phyloP scores from a whole-genome alignment of 2,888 invertebrate species.

The Gisinianus flammeolus region DNA sequence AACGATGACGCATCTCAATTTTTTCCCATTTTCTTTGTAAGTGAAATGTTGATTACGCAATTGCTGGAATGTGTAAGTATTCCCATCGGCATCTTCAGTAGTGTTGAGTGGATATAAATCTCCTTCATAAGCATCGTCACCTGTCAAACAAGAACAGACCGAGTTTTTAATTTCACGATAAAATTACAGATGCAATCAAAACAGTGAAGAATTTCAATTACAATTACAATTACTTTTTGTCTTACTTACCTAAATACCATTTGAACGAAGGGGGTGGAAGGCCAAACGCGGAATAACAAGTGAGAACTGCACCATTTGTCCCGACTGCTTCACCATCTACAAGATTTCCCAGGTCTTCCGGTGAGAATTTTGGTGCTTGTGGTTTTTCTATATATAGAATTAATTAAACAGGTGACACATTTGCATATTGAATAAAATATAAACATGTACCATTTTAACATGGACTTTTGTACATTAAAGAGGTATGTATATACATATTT shows the following conservation, averaged over 20 bases:
- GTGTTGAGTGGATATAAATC: conserved; percentile 46
- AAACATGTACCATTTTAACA: no score
- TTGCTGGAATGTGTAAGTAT: conserved; percentile 51
- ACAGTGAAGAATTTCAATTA: background rate
- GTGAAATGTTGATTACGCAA: conserved; percentile 49
- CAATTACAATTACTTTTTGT: no score
- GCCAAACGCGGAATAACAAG: conserved; percentile 52
- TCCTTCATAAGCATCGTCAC: conserved; percentile 47
- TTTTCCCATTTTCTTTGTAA: conserved; percentile 57
- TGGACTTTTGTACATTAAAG: no score
- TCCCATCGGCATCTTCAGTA: conserved; percentile 35
- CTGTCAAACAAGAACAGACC: no score
- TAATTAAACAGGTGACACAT: conserved; percentile 15
- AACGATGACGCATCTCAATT: conserved; percentile 50
- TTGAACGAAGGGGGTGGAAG: conserved; percentile 54
- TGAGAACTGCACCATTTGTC: conserved; percentile 37
- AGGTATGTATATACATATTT: background rate
- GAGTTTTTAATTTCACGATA: no score
- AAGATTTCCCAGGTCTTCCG: conserved; percentile 37
- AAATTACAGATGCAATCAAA: background rate
- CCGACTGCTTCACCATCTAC: conserved; percentile 41
- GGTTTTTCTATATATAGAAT: conserved; percentile 55
- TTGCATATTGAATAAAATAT: background rate
- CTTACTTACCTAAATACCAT: conserved; percentile 53
- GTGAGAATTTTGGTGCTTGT: conserved; percentile 49